Evolutionary conservation across 2,888 invertebrate genomes (phyloP).

Genomic region (Venusia cambrica): DNA sequence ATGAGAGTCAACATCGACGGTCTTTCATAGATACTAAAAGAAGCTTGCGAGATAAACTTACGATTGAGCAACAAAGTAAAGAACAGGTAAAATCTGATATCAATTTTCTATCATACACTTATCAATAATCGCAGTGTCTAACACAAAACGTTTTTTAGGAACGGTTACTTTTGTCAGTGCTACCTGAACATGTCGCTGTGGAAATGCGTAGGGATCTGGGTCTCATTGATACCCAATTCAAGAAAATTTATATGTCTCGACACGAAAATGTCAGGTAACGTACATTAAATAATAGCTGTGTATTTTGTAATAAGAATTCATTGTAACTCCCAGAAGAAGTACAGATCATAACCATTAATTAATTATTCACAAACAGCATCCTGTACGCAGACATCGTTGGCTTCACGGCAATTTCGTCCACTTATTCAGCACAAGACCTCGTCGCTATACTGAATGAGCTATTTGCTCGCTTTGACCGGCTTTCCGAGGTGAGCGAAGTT

Average conservation of each 20-base stretch:
- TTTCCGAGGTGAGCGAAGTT: slow-evolving; percentile 84
- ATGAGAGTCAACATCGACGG: slow-evolving; percentile 92
- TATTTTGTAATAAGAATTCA: too few species aligned
- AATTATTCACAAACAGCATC: slow-evolving; percentile 82
- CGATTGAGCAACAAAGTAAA: slow-evolving; percentile 95
- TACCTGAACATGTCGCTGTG: slow-evolving; percentile 97
- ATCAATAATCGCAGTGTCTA: too few species aligned
- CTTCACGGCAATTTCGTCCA: slow-evolving; percentile 97
- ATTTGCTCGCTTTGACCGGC: slow-evolving; percentile 96
- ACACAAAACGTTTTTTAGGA: slow-evolving; percentile 83
- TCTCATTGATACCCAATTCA: slow-evolving; percentile 95
- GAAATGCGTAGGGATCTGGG: slow-evolving; percentile 98
- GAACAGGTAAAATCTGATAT: slow-evolving; percentile 85
- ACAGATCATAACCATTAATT: not conserved
- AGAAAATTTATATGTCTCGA: slow-evolving; percentile 98
- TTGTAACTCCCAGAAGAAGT: not conserved
- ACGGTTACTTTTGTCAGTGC: slow-evolving; percentile 92
- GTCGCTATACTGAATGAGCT: slow-evolving; percentile 97
- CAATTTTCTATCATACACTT: too few species aligned
- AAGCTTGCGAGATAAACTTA: slow-evolving; percentile 94
- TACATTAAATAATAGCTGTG: too few species aligned
- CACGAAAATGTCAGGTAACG: slow-evolving; percentile 98
- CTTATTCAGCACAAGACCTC: slow-evolving; percentile 96
- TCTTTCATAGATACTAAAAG: slow-evolving; percentile 95
- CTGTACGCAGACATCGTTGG: slow-evolving; percentile 99